Evolutionary conservation across 2,113 vertebrate genomes (phyloP).

Genomic region (Xiphophorus hellerii): DNA sequence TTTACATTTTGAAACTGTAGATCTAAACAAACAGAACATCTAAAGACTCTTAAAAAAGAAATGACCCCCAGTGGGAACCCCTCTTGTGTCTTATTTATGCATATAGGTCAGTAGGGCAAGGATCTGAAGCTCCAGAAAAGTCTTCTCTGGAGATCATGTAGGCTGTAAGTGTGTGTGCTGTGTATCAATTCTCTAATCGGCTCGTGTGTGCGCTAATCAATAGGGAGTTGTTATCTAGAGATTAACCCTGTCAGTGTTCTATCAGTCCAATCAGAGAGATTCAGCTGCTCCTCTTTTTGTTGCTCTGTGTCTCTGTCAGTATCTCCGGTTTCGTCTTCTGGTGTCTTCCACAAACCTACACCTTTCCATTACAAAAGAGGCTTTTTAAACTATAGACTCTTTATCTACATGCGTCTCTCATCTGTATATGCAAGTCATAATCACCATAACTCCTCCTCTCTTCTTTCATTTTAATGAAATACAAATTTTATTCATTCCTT

Average conservation of each 20-base stretch:
- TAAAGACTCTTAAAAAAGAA: slow-evolving; percentile 19
- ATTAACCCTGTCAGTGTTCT: slow-evolving; percentile 66
- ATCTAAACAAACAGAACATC: not conserved
- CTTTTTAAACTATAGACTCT: slow-evolving; percentile 11
- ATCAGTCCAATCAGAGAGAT: slow-evolving; percentile 60
- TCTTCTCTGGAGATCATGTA: slow-evolving; percentile 25
- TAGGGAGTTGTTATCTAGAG: slow-evolving; percentile 70
- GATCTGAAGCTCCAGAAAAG: slow-evolving; percentile 45
- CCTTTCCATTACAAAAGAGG: slow-evolving; percentile 22
- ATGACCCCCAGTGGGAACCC: slow-evolving; percentile 36
- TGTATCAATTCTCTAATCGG: slow-evolving; percentile 32
- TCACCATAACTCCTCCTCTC: not conserved
- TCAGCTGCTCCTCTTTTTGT: slow-evolving; percentile 21
- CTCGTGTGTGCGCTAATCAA: slow-evolving; percentile 59
- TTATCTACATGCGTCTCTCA: not conserved
- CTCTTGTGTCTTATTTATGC: slow-evolving; percentile 62
- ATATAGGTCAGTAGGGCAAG: slow-evolving; percentile 77
- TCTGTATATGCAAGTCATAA: slow-evolving; percentile 1
- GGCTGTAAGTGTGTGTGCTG: slow-evolving; percentile 11
- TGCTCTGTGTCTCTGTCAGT: not conserved
- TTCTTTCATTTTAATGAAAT: too few relatives aligned
- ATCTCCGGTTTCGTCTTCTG: slow-evolving; percentile 4
- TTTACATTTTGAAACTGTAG: not conserved
- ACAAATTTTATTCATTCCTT: not conserved
- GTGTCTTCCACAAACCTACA: slow-evolving; percentile 26